Evolutionary conservation across 2,797 vertebrate genomes (phyloP).

Genomic region (Triplophysa bombifrons): DNA sequence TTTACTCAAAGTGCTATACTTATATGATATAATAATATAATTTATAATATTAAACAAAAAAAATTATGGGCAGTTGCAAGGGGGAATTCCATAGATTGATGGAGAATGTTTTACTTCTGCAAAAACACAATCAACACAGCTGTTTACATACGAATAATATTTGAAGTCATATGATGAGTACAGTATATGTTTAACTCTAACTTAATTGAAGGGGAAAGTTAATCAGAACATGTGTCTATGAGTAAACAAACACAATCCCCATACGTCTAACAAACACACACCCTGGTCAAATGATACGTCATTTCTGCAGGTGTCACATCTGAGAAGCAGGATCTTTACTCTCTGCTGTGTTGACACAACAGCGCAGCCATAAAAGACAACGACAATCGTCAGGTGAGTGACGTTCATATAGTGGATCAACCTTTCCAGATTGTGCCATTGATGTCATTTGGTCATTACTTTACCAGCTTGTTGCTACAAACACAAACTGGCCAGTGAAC

Average conservation of each 20-base stretch:
- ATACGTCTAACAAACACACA: constrained; percentile 39
- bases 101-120: constrained; percentile 21
- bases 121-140: constrained; percentile 2
- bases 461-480: constrained; percentile 38
- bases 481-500: constrained; percentile 20
- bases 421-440: constrained; percentile 23
- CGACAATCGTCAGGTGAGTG: constrained; percentile 34
- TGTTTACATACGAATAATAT: background rate
- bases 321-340: constrained; percentile 57
- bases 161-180: constrained; percentile 2
- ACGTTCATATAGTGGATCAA: constrained; percentile 19
- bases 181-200: constrained; percentile 14
- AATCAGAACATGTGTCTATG: constrained; percentile 17
- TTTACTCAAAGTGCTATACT: too few species aligned
- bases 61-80: background rate
- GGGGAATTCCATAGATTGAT: constrained; percentile 17
- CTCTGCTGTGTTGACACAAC: constrained; percentile 57
- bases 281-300: constrained; percentile 68
- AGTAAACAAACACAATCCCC: constrained; percentile 45
- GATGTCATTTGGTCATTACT: constrained; percentile 51
- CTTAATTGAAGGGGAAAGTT: constrained; percentile 36
- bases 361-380: constrained; percentile 45
- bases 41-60: too few species aligned
- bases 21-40: too few species aligned
- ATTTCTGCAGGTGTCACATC: constrained; percentile 66